Base-by-base conservation (phyloP, 2,888 invertebrate species). In the Philhelius pedissequus region DNA sequence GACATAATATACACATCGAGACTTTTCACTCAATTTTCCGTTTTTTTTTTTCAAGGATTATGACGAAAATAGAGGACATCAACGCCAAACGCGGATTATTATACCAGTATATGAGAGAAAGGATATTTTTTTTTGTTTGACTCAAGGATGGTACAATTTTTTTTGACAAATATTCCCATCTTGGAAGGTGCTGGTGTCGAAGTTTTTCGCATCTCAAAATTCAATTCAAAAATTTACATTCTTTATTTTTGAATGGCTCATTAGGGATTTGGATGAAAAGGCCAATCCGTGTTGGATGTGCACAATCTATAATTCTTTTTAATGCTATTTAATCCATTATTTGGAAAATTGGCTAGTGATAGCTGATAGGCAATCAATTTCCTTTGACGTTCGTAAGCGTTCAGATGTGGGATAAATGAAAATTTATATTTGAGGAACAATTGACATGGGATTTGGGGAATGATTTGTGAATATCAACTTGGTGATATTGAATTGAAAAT, bases 171-270 rank as follows among this genome's bases (percentile, higher is more conserved):
- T 66, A 58, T 43, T 66, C 32, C 20, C 35, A 43, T 25, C 40
- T 43, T 7, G 0, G 25, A 48, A 66, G 64, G 50, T 35, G 35
- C 52, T 18, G 64, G 50, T 35, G 35, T 60, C 25, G 43, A 58
- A 35, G 45, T 69, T 43, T n/a, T 25, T 70, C 13, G 48, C 45
- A 25, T 52, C 38, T 25, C 38, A 62, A 60, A 20, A 80, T 80
- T 74, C 62, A 69, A 74, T 71, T 77, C 68, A 8, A 35, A n/a
- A 58, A 71, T 48, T 76, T 22, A 22, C 13, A 22, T 48, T n/a
- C 22, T 66, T 43, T 71, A n/a, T n/a, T 64, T 71, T 81, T 81
- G 43, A 76, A 54, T 70, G 70, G 70, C 70, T 76, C 76, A 81
- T 82, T 82, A 77, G 38, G 45, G 50, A 52, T 66, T 43, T 54